Evolutionary conservation across 2,113 vertebrate genomes (phyloP).

Genomic region (Puffinus mauretanicus): DNA sequence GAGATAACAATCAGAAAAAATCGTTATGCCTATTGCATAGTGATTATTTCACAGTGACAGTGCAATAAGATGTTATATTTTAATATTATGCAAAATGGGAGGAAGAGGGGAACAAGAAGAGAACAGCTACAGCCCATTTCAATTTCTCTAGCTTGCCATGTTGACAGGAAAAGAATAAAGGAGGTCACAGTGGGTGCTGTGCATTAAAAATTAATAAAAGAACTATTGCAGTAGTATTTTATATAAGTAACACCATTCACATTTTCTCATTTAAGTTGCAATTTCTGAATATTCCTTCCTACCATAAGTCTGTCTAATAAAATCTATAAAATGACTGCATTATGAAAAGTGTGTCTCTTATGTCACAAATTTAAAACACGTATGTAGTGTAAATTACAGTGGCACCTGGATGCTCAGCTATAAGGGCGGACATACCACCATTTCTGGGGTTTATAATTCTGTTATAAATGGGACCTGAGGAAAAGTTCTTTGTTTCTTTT

Average conservation of each 20-base stretch:
- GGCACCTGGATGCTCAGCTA: constrained; percentile 6
- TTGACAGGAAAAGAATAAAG: constrained; percentile 75
- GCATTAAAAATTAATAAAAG: constrained; percentile 84
- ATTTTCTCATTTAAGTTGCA: constrained; percentile 75
- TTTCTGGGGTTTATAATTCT: constrained; percentile 50
- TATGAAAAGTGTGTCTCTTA: constrained; percentile 60
- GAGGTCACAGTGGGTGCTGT: constrained; percentile 74
- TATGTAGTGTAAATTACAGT: constrained; percentile 31
- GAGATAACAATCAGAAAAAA: constrained; percentile 6
- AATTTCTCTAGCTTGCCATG: constrained; percentile 73
- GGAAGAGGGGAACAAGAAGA: constrained; percentile 6
- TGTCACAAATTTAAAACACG: constrained; percentile 55
- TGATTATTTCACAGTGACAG: constrained; percentile 44
- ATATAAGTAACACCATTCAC: constrained; percentile 77
- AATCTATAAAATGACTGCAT: constrained; percentile 59
- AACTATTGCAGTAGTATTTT: constrained; percentile 82
- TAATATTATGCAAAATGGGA: constrained; percentile 33
- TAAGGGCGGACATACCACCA: constrained; percentile 6
- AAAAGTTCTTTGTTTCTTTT: constrained; percentile 8
- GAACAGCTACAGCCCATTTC: constrained; percentile 64
- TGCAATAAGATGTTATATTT: constrained; percentile 39
- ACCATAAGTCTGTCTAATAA: constrained; percentile 72
- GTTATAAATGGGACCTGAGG: not conserved
- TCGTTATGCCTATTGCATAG: not conserved
- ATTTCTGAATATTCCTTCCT: constrained; percentile 71